phyloP scores from a whole-genome alignment of 53 echinoderm and acorn worm species.

The Arbacia lixula region DNA sequence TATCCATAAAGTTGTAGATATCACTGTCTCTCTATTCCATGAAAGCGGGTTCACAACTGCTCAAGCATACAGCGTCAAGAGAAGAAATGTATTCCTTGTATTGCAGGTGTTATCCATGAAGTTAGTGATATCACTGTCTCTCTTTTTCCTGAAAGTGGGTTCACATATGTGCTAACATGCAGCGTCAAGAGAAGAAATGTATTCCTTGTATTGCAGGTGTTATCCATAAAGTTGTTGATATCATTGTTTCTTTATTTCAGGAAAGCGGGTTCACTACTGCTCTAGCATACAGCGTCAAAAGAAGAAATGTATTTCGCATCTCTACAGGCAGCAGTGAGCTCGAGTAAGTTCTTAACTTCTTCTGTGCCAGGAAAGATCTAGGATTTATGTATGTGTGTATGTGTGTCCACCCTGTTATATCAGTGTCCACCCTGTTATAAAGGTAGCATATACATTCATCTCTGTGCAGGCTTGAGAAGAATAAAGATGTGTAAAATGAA shows the following conservation, averaged over 20 bases:
- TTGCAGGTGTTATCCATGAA: background rate
- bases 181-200: slow-evolving; percentile 86
- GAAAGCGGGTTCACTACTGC: slow-evolving; percentile 91
- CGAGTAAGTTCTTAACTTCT: slow-evolving; percentile 69
- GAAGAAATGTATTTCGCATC: slow-evolving; percentile 90
- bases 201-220: no score
- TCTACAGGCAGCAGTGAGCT: slow-evolving; percentile 91
- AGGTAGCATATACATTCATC: no score
- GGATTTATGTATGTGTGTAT: slow-evolving; percentile 95
- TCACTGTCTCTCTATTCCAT: slow-evolving; percentile 30
- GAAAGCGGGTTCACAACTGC: slow-evolving; percentile 87
- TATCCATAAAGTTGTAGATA: background rate
- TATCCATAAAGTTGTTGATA: background rate
- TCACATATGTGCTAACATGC: slow-evolving; percentile 75
- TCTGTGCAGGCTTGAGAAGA: no score
- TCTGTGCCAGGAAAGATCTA: slow-evolving; percentile 79
- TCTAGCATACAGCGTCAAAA: slow-evolving; percentile 80
- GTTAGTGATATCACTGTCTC: background rate
- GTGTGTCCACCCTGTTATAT: slow-evolving; percentile 25
- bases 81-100: slow-evolving; percentile 79
- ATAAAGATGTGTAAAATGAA: no score
- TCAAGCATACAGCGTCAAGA: slow-evolving; percentile 73
- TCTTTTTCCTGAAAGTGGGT: no score
- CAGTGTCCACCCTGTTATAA: background rate
- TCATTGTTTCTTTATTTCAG: slow-evolving; percentile 40